These are phyloP conservation scores for Dysmachus trigonus DNA, from an alignment of 2,888 invertebrate genomes.

Conservation along the genomic window DNA sequence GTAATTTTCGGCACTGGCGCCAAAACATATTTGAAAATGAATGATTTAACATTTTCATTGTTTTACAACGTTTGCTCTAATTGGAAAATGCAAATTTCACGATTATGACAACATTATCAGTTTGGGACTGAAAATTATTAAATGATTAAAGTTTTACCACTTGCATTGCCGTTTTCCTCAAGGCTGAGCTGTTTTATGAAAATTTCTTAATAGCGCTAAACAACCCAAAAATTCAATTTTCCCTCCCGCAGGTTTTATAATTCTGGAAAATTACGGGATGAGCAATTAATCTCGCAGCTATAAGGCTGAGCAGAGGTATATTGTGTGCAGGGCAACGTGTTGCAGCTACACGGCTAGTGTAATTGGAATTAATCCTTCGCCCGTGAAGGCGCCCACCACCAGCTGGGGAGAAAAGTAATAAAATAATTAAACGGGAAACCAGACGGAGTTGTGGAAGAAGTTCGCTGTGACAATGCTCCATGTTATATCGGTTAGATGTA, in stretches of 20 bases:
- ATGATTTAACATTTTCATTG: too few relatives aligned
- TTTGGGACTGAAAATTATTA: too few relatives aligned
- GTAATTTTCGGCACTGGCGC: too few relatives aligned
- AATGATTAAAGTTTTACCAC: too few relatives aligned
- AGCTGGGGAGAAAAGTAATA: neutral
- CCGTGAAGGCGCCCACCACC: neutral
- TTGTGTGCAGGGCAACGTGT: neutral
- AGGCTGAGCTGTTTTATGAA: neutral
- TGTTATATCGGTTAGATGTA: neutral
- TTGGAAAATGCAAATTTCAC: too few relatives aligned
- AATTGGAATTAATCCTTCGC: neutral
- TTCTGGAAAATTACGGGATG: neutral
- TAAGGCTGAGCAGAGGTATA: neutral
- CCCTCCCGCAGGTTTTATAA: neutral
- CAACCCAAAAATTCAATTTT: neutral
- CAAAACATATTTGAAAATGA: too few relatives aligned
- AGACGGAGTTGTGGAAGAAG: neutral
- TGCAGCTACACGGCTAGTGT: neutral
- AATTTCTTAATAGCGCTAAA: neutral
- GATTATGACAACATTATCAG: too few relatives aligned
- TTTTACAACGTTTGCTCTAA: too few relatives aligned
- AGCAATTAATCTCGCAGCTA: neutral
- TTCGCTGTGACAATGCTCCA: neutral
- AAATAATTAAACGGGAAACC: neutral
- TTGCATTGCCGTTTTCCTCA: neutral